Evolutionary conservation across 2,888 invertebrate species (phyloP).

Genomic region (Synanthedon myopaeformis): DNA sequence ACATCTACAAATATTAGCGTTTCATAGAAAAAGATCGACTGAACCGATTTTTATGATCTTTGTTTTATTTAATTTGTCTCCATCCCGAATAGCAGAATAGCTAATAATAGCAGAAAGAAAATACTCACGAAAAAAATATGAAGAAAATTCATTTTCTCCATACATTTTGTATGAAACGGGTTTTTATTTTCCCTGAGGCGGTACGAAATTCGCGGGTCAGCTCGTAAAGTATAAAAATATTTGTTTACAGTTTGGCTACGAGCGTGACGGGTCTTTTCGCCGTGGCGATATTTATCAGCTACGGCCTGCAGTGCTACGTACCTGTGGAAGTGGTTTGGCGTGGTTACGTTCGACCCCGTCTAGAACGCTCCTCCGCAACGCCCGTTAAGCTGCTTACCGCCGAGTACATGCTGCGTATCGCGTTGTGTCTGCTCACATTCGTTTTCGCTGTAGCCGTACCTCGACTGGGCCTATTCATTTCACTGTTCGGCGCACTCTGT

Average conservation of each 20-base stretch:
- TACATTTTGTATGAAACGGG: too few species aligned
- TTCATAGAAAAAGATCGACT: too few species aligned
- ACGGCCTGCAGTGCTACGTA: conserved; percentile 94
- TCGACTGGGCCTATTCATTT: conserved; percentile 79
- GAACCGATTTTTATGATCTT: too few species aligned
- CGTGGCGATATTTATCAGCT: conserved; percentile 89
- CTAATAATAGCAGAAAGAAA: too few species aligned
- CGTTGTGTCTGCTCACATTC: conserved; percentile 76
- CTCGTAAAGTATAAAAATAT: conserved; percentile 5
- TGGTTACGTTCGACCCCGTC: conserved; percentile 67
- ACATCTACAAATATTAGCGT: too few species aligned
- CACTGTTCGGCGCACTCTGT: conserved; percentile 88
- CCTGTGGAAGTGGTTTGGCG: conserved; percentile 94
- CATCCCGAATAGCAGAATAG: too few species aligned
- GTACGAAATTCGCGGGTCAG: too few species aligned
- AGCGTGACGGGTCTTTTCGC: conserved; percentile 78
- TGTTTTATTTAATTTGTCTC: too few species aligned
- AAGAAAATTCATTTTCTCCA: too few species aligned
- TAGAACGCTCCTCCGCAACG: conserved; percentile 23
- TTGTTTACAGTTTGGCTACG: conserved; percentile 70
- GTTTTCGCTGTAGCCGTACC: conserved; percentile 75
- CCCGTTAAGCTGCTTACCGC: conserved; percentile 59
- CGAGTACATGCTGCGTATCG: conserved; percentile 81
- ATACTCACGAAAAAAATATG: too few species aligned
- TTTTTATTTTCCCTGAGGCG: too few species aligned